A percentile compares a stretch with the other conserved stretches of the same genome.
Conservation (phyloP, 1,140 invertebrate genomes). For the Cheumatopsyche charites region DNA sequence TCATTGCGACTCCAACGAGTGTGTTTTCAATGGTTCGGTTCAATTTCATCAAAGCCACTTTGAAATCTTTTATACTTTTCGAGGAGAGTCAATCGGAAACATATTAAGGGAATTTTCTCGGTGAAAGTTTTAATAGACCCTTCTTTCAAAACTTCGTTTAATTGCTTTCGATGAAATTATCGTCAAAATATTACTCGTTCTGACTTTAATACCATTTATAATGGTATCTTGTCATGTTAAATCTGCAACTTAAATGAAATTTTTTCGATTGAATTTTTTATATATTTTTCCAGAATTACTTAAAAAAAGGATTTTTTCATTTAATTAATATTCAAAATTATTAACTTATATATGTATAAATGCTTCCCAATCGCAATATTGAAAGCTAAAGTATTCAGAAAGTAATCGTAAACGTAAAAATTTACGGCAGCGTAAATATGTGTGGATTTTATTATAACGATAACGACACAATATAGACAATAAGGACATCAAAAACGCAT, state of each 20-base stretch:
- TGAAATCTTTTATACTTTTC: no score
- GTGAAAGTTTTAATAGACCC: no score
- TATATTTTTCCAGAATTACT: neutral
- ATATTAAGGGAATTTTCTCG: no score
- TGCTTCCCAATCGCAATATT: neutral
- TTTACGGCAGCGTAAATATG: neutral
- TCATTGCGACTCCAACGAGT: no score
- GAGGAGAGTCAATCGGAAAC: no score
- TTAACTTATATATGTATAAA: neutral
- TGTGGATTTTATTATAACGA: slow-evolving; percentile 7
- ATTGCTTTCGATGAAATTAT: no score
- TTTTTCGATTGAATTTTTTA: neutral
- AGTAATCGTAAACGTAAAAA: neutral
- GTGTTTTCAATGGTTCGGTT: no score
- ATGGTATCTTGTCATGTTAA: no score
- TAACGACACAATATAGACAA: slow-evolving; percentile 4
- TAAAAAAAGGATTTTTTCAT: neutral
- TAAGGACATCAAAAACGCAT: slow-evolving; percentile 15
- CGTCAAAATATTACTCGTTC: no score
- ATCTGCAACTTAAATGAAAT: neutral
- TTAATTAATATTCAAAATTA: neutral
- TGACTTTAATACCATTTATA: no score
- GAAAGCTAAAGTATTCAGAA: neutral
- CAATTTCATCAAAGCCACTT: no score
- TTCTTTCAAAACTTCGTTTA: no score